Percentiles rank a stretch among this genome's conserved stretches.
Conservation (phyloP, 2,113 vertebrate genomes). For the Amazona guildingii region DNA sequence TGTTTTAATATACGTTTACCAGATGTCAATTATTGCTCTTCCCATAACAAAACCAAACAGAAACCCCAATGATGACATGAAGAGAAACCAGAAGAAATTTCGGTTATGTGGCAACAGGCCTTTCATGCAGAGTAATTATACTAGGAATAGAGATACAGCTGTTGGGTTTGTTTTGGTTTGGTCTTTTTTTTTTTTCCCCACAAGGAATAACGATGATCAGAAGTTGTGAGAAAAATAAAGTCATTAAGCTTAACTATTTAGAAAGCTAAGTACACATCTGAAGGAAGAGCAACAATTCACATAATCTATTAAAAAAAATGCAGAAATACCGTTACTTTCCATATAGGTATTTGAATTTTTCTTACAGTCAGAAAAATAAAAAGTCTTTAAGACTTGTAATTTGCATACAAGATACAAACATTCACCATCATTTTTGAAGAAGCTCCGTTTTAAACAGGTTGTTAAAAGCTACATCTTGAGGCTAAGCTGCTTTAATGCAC, state of each 20-base stretch:
- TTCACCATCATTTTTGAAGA: not conserved
- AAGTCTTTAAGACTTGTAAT: not conserved
- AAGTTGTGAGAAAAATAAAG: not conserved
- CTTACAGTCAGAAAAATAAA: not conserved
- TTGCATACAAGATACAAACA: not conserved
- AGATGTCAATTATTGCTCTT: not conserved
- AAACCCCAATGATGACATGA: not conserved
- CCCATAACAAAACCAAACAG: not conserved
- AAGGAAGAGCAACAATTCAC: not conserved
- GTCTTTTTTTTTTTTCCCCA: not conserved
- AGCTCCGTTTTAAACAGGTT: not conserved
- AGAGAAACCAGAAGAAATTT: conserved; percentile 9
- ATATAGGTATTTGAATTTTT: not conserved
- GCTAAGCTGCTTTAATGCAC: not conserved
- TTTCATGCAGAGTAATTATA: not conserved
- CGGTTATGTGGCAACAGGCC: not conserved
- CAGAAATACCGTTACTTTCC: not conserved
- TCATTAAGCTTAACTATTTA: not conserved
- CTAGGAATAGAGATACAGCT: not conserved
- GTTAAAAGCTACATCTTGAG: not conserved
- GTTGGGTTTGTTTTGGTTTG: not conserved
- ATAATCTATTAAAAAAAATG: not conserved
- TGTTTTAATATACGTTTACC: not conserved
- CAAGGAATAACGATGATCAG: not conserved
- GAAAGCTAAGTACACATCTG: not conserved